Base-by-base conservation (phyloP, 2,888 invertebrate species). In the Globia sparganii region DNA sequence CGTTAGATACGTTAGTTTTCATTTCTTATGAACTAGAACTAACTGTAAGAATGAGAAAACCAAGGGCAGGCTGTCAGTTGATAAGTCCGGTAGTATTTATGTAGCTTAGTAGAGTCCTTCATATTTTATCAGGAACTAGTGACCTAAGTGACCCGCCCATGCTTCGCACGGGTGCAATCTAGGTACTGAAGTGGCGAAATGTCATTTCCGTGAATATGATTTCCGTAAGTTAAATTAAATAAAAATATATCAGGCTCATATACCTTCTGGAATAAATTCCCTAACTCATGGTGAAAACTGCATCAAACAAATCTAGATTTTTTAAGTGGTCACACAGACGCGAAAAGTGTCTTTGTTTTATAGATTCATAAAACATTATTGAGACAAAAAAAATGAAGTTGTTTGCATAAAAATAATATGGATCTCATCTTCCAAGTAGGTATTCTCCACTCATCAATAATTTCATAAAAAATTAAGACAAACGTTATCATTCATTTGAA, bases 1-100 rank as follows among this genome's bases (percentile, higher is more conserved):
- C n/a, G 34, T 53, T 67, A 46, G 65, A 31, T 34, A 53, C n/a
- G 53, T 11, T 68, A 18, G 34, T 68, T 68, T 49, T n/a, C 67
- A 53, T 68, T 49, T 53, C 67, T n/a, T 61, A 78, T 62, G 59
- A 46, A 15, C 71, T 65, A 72, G 79, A 78, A 67, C 66, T 40
- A 61, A 56, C 28, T 46, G 46, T 61, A 49, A 61, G 18, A 75
- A 40, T 53, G 21, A 49, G 76, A 62, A 53, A 61, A 37, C 28
- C 46, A 37, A 43, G 56, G 58, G 5, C 72, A 43, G 43, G 21
- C n/a, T 40, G 37, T 21, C 37, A 65, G 65, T 40, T 28, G 40
- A 40, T 28, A 65, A 5, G 11, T n/a, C n/a, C 1, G 4, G 2
- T n/a, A 40, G 37, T 40, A 28, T 64, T 64, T 28, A 11, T n/a